Evolutionary conservation across 2,888 invertebrate species (phyloP), one percentile per base, ranked within the genome.

Genomic region (Sclerodermus sp.): DNA sequence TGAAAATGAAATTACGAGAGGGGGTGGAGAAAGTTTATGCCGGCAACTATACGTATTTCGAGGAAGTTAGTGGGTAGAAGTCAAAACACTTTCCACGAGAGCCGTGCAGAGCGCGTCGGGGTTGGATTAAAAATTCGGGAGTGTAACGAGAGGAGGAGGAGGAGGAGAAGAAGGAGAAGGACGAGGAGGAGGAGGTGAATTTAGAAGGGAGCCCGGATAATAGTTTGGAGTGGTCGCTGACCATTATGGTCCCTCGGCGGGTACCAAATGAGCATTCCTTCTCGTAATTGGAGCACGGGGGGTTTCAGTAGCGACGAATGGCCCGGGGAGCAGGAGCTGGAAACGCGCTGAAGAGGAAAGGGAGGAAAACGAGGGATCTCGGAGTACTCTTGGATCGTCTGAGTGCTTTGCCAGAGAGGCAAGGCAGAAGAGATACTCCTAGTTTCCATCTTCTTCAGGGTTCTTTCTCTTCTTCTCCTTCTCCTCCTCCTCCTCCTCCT

Each of bases 191-290:
- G 32, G 42, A n/a, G 36, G 34, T 38, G 37, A 23, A 8, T 23
- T 23, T 23, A 37, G 29, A 13, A 32, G 23, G 39, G 37, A 45
- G 39, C 42, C 14, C 44, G 10, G n/a, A 73, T 72, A 71, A 71
- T 69, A 70, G 70, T 70, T 70, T 69, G 58, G 64, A 73, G 71
- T 69, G 70, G 59, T 66, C 58, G 66, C 60, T 70, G 72, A 68
- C 71, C 70, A 68, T 73, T 70, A 71, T 55, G 55, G 63, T 61
- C 65, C 66, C 71, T 70, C 54, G 66, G 53, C 58, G 67, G 52
- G 66, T 65, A 55, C 62, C 66, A 72, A 73, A 73, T 73, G 73
- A 73, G 72, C 73, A 73, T 73, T 73, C 73, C 73, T 67, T 55
- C 64, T 64, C 62, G 71, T 73, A 73, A 73, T 73, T 73, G 73